Evolutionary conservation across 2,797 vertebrate species (phyloP).

Genomic region (Takifugu rubripes): DNA sequence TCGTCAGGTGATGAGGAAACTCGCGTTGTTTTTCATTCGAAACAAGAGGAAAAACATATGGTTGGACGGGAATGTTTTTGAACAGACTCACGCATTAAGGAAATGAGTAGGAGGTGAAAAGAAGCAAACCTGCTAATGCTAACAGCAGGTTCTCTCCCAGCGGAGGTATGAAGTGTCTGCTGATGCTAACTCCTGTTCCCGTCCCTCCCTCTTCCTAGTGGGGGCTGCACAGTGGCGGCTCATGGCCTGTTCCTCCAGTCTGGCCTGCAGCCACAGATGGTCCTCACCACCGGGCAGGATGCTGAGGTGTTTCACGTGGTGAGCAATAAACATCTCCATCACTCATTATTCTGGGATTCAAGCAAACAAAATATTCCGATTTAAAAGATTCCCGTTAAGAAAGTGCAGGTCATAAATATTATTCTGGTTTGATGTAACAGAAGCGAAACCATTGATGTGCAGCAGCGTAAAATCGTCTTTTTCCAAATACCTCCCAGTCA

Average conservation of each 20-base stretch:
- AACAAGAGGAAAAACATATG: constrained; percentile 9
- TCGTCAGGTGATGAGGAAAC: constrained; percentile 78
- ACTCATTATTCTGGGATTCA: background rate
- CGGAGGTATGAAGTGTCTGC: constrained; percentile 41
- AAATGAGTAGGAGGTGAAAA: constrained; percentile 58
- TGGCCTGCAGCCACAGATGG: constrained; percentile 88
- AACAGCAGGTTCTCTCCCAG: constrained; percentile 56
- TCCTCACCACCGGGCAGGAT: constrained; percentile 83
- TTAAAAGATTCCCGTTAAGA: background rate
- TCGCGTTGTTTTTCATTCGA: background rate
- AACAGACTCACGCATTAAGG: constrained; percentile 43
- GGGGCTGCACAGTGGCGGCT: constrained; percentile 94
- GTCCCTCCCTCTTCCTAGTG: constrained; percentile 67
- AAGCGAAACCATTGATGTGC: constrained; percentile 8
- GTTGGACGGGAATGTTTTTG: too few species aligned
- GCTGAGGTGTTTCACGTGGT: constrained; percentile 89
- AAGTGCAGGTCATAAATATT: background rate
- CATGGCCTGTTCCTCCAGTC: constrained; percentile 89
- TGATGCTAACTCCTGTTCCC: constrained; percentile 26
- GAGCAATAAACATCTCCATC: constrained; percentile 61
- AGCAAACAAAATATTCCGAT: background rate
- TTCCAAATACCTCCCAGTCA: constrained; percentile 11
- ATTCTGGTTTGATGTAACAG: background rate
- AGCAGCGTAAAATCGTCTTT: background rate
- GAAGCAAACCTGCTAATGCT: constrained; percentile 50